phyloP scores from a whole-genome alignment of 2,797 vertebrate species.

The Ataeniobius toweri region DNA sequence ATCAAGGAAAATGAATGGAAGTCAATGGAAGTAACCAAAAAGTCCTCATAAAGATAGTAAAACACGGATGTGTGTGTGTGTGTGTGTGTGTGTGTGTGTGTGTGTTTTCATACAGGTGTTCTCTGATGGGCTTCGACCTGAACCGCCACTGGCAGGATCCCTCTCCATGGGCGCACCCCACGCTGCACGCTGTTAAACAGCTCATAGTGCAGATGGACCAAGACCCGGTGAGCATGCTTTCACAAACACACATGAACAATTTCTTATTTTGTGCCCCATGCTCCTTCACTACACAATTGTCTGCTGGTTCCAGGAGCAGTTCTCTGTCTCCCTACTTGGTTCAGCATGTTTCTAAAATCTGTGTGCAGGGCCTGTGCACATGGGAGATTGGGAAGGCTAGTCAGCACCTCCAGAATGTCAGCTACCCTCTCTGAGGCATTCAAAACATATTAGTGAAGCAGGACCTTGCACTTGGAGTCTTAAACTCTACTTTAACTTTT shows the following conservation, averaged over 20 bases:
- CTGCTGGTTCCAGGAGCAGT: slow-evolving; percentile 39
- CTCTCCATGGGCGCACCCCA: slow-evolving; percentile 95
- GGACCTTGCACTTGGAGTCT: slow-evolving; percentile 49
- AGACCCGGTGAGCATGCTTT: slow-evolving; percentile 85
- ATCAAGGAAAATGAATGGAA: too few species aligned
- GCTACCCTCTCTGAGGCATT: slow-evolving; percentile 67
- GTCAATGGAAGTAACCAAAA: too few species aligned
- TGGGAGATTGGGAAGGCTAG: slow-evolving; percentile 49
- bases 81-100: slow-evolving; percentile 17
- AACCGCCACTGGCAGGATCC: slow-evolving; percentile 98
- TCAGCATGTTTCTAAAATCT: slow-evolving; percentile 65
- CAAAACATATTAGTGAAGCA: slow-evolving; percentile 67
- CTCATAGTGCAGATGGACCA: slow-evolving; percentile 96
- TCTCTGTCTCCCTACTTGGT: slow-evolving; percentile 63
- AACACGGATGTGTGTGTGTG: background rate
- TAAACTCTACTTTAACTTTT: slow-evolving; percentile 63
- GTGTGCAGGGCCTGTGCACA: slow-evolving; percentile 52
- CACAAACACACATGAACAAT: slow-evolving; percentile 19
- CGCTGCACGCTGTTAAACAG: slow-evolving; percentile 93
- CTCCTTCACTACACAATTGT: slow-evolving; percentile 28
- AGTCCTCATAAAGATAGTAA: too few species aligned
- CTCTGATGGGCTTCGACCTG: slow-evolving; percentile 96
- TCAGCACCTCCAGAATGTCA: slow-evolving; percentile 79
- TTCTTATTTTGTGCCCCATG: slow-evolving; percentile 31
- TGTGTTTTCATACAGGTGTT: slow-evolving; percentile 82